Evolutionary conservation across 2,888 invertebrate species (phyloP).

Genomic region (Melangyna quadrimaculata): DNA sequence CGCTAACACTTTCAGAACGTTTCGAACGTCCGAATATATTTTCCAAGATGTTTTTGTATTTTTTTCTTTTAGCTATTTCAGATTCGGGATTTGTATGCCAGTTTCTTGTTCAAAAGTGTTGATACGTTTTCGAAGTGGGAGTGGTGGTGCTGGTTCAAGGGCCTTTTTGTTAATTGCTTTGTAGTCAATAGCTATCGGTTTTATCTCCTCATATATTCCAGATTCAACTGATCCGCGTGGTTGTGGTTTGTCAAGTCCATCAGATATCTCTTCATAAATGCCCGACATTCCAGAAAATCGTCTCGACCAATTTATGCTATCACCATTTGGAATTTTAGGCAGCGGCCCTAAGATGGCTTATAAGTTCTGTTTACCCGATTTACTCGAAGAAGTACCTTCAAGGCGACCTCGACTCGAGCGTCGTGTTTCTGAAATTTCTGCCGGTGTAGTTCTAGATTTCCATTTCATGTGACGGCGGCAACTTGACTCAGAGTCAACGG

Average conservation of each 20-base stretch:
- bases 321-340: slow-evolving; percentile 78
- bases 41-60: slow-evolving; percentile 77
- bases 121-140: slow-evolving; percentile 79
- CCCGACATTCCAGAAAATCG: slow-evolving; percentile 78
- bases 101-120: slow-evolving; percentile 78
- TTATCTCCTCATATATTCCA: slow-evolving; percentile 81
- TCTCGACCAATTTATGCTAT: slow-evolving; percentile 75
- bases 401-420: slow-evolving; percentile 75
- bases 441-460: slow-evolving; percentile 80
- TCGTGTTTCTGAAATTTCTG: slow-evolving; percentile 78
- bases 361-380: slow-evolving; percentile 51
- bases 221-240: slow-evolving; percentile 79
- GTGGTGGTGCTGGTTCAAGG: slow-evolving; percentile 76
- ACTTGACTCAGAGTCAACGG: slow-evolving; percentile 78
- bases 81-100: slow-evolving; percentile 79
- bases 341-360: slow-evolving; percentile 78
- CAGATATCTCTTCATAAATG: slow-evolving; percentile 80
- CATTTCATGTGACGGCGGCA: slow-evolving; percentile 81
- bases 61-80: slow-evolving; percentile 79
- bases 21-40: slow-evolving; percentile 76
- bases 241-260: slow-evolving; percentile 72
- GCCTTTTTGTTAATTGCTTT: slow-evolving; percentile 69
- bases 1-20: slow-evolving; percentile 76
- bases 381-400: slow-evolving; percentile 39
- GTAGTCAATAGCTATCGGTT: slow-evolving; percentile 73